Evolutionary conservation across 2,888 invertebrate genomes (phyloP), one percentile per base, ranked within the genome.

Genomic region (Ichneumon xanthorius): DNA sequence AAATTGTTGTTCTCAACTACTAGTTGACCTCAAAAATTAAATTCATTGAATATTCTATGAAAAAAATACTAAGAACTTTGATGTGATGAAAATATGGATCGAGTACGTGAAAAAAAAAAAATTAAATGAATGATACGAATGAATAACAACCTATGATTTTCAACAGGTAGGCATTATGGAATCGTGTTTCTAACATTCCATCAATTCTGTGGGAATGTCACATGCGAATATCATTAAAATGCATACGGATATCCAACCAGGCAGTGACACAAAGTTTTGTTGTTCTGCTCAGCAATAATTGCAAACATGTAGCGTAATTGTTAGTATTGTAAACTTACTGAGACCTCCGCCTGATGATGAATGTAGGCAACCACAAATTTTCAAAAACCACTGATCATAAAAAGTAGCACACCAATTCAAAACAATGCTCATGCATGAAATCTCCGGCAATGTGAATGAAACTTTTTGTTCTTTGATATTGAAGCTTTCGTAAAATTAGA

Each of bases 281-380:
- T 22, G 53, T n/a, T 77, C 61, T 61, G 58, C 48, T n/a, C 73
- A 70, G 77, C 75, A 61, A 77, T 71, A 26, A 82, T 77, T 67
- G 73, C 73, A 48, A 80, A 83, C 80, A 83, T 70, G n/a, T 65
- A 87, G 82, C 79, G 75, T 73, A 76, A 81, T 82, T 84, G 85
- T 88, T 87, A 87, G 73, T 86, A 80, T 85, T 85, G 75, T 87
- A 89, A 91, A 92, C 92, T 92, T 92, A 92, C 92, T 90, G 92
- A 92, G 88, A 92, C 92, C 89, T 92, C 92, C 91, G 92, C 92
- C 92, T 92, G 92, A 87, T 86, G 90, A 86, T 89, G 90, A 90
- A 90, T 90, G 92, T 90, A 90, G 90, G 90, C 90, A 91, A 91
- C 91, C 88, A 90, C 87, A 91, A 90, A 89, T 90, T 89, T 91